Conservation (phyloP, 2,797 vertebrate species). For the Micromesistius poutassou region DNA sequence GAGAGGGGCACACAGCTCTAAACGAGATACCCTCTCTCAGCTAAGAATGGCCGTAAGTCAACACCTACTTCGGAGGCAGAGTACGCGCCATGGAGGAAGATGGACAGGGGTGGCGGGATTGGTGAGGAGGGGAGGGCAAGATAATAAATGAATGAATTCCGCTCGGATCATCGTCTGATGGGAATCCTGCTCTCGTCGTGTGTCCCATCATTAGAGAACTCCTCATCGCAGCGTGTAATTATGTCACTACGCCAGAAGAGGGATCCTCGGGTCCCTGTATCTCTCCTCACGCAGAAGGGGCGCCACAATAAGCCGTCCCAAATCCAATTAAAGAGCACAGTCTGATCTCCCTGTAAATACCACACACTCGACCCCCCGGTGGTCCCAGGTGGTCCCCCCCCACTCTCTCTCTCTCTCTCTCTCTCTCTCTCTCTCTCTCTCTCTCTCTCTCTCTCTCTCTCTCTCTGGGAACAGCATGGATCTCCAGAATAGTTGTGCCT, state of each 20-base stretch:
- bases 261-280: conserved; percentile 9
- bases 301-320: conserved; percentile 30
- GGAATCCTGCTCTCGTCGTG: conserved; percentile 41
- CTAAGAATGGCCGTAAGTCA: not conserved
- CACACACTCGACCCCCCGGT: not conserved
- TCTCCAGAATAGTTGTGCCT: too few relatives aligned
- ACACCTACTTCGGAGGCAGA: not conserved
- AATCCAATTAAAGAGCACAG: conserved; percentile 48
- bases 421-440: too few relatives aligned
- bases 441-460: too few relatives aligned
- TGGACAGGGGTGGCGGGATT: not conserved
- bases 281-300: conserved; percentile 7
- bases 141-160: conserved; percentile 41
- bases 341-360: conserved; percentile 14
- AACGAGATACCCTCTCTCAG: not conserved
- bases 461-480: too few relatives aligned
- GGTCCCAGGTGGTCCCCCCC: too few relatives aligned
- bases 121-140: not conserved
- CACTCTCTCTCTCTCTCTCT: too few relatives aligned
- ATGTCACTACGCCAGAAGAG: conserved; percentile 23
- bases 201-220: conserved; percentile 42
- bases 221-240: conserved; percentile 28
- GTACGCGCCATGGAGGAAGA: not conserved
- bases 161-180: conserved; percentile 45
- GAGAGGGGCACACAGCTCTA: not conserved